Conservation (phyloP, 2,888 invertebrate species). For the Amorpha juglandis region DNA sequence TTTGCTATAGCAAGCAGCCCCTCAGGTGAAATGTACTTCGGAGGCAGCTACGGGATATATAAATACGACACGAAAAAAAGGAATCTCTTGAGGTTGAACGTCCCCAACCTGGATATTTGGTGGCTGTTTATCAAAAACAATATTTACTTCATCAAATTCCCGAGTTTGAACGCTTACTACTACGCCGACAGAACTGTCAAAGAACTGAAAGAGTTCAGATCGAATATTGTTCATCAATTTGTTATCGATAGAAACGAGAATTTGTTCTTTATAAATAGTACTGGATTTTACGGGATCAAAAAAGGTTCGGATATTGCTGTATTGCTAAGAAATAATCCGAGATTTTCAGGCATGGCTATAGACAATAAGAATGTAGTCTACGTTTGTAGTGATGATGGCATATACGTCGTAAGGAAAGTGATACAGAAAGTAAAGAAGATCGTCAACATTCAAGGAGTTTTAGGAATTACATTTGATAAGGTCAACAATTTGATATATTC, state of each 20-base stretch:
- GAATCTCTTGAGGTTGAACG: constrained; percentile 53
- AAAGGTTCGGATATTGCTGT: constrained; percentile 41
- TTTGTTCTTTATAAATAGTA: constrained; percentile 65
- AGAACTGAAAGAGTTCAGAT: constrained; percentile 46
- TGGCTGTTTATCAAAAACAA: constrained; percentile 63
- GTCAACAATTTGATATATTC: constrained; percentile 70
- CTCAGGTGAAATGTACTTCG: constrained; percentile 63
- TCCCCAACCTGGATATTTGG: constrained; percentile 68
- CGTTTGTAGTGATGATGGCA: constrained; percentile 68
- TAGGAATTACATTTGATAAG: constrained; percentile 68
- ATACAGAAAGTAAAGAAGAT: constrained; percentile 61
- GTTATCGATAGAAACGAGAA: constrained; percentile 62
- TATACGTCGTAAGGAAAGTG: constrained; percentile 61
- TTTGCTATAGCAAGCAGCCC: constrained; percentile 65
- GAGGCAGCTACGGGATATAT: constrained; percentile 72
- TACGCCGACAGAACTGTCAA: constrained; percentile 57
- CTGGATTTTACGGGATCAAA: constrained; percentile 64
- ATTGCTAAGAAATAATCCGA: constrained; percentile 54
- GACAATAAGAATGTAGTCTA: constrained; percentile 63
- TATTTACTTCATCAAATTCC: constrained; percentile 70
- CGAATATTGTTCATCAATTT: constrained; percentile 62
- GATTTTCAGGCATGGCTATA: constrained; percentile 61
- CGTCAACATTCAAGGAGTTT: constrained; percentile 59
- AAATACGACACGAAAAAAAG: constrained; percentile 55
- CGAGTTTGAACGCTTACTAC: constrained; percentile 60